Percentiles rank a stretch among this genome's conserved stretches.
phyloP scores from a whole-genome alignment of 2,113 vertebrate species.

The Actenoides hombroni region DNA sequence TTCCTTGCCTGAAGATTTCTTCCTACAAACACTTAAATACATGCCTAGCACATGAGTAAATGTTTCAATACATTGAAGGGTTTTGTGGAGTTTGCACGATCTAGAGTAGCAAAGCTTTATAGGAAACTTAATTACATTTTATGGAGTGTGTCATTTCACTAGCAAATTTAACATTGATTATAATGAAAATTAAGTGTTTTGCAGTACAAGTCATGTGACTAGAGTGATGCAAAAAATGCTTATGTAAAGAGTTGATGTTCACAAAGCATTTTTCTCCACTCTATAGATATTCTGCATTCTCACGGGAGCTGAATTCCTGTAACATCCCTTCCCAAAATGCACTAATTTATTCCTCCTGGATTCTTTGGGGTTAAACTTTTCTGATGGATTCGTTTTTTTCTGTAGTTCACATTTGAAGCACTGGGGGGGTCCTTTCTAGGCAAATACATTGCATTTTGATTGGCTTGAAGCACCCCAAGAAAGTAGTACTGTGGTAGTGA shows the following conservation, averaged over 20 bases:
- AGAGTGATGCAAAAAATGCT: neutral
- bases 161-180: neutral
- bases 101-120: neutral
- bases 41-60: neutral
- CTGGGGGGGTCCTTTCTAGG: neutral
- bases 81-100: neutral
- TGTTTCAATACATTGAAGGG: neutral
- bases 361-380: neutral
- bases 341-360: neutral
- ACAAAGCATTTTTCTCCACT: neutral
- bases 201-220: neutral
- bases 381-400: fast-evolving
- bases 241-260: neutral
- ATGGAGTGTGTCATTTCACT: neutral
- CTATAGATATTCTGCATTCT: neutral
- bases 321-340: neutral
- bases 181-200: neutral
- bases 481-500: neutral
- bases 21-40: neutral
- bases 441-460: neutral
- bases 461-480: neutral
- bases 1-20: neutral
- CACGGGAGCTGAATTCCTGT: neutral
- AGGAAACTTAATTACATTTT: neutral
- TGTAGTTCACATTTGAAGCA: neutral